These are phyloP conservation scores for Campylomormyrus numenius DNA, from an alignment of 2,113 vertebrate species.

Conservation along the genomic window DNA sequence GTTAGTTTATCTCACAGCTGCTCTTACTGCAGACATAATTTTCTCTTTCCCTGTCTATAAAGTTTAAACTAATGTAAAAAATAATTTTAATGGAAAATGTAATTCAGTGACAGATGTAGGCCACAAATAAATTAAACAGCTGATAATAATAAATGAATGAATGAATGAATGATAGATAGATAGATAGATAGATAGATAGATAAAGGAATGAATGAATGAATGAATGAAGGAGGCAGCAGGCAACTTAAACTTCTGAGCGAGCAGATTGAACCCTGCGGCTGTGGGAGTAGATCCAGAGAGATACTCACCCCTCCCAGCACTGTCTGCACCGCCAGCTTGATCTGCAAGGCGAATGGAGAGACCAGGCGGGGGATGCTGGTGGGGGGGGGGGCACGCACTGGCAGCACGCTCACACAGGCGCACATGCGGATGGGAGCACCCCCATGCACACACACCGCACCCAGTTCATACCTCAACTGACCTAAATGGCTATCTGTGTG, in stretches of 20 bases:
- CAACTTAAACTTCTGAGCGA: background rate
- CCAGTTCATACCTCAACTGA: background rate
- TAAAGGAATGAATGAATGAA: background rate
- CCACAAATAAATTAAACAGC: background rate
- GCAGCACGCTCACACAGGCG: background rate
- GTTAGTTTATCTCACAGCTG: background rate
- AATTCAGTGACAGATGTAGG: conserved; percentile 6
- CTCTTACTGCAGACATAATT: background rate
- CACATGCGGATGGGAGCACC: background rate
- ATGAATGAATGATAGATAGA: too few species aligned
- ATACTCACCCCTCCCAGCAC: conserved; percentile 1
- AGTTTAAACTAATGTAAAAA: background rate
- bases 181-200: too few species aligned
- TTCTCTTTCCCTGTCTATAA: background rate
- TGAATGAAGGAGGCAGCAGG: background rate
- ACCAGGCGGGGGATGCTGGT: background rate
- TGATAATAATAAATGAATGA: background rate
- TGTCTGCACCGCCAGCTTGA: background rate
- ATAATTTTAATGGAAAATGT: background rate
- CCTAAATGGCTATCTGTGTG: background rate
- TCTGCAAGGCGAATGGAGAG: background rate
- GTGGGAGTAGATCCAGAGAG: background rate
- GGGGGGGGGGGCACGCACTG: background rate
- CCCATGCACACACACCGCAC: background rate
- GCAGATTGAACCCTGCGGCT: conserved; percentile 3